A percentile compares a stretch with the other conserved stretches of the same genome.
Conservation (phyloP, 1,140 invertebrate species). For the Papilio aristodemus region DNA sequence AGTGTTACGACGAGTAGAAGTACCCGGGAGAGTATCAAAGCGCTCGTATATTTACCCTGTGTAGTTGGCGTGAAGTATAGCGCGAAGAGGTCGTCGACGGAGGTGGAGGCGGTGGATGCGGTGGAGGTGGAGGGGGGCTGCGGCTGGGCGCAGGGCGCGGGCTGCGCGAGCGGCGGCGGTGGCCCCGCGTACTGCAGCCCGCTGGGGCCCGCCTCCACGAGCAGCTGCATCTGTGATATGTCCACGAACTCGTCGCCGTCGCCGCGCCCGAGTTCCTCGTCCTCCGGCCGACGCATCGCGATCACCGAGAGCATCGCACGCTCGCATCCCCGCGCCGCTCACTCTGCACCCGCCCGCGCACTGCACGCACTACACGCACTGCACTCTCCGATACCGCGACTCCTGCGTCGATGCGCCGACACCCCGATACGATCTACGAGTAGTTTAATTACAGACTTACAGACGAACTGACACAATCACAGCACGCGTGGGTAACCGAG, state of each 20-base stretch:
- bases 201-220: conserved; percentile 79
- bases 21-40: background rate
- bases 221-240: conserved; percentile 82
- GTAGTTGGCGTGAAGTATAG: conserved; percentile 68
- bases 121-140: conserved; percentile 44
- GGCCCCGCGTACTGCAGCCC: conserved; percentile 71
- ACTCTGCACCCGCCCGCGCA: conserved; percentile 51
- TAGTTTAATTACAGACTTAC: conserved; percentile 45
- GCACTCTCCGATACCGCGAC: conserved; percentile 36
- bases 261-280: conserved; percentile 72
- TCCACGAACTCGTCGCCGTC: conserved; percentile 82
- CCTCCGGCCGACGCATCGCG: conserved; percentile 77
- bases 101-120: conserved; percentile 50
- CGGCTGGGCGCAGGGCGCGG: conserved; percentile 62
- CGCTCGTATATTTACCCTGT: conserved; percentile 56
- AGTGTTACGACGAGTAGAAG: background rate
- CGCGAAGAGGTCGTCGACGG: conserved; percentile 74
- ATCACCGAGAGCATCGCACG: conserved; percentile 78
- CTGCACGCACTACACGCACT: conserved; percentile 43
- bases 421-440: conserved; percentile 33
- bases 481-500: conserved; percentile 62
- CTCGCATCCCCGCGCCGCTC: conserved; percentile 68
- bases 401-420: background rate
- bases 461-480: conserved; percentile 71
- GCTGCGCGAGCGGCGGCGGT: conserved; percentile 71